These are phyloP conservation scores for Tetragonula clypearis DNA, from an alignment of 1,140 invertebrate genomes.

Conservation along the genomic window DNA sequence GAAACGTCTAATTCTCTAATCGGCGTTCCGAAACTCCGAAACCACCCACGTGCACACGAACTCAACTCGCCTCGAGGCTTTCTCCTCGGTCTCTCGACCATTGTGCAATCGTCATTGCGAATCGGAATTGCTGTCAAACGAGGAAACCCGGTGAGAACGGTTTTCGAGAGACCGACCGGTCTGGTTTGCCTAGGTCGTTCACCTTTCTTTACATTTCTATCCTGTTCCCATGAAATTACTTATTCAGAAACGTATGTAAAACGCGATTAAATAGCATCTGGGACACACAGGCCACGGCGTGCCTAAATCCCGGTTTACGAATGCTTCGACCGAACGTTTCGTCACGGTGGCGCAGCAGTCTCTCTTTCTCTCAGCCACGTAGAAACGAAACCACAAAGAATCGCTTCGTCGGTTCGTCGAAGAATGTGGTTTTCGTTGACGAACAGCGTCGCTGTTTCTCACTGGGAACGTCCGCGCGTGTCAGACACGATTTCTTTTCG, in stretches of 20 bases:
- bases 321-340: background rate
- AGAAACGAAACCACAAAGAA: background rate
- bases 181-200: conserved; percentile 30
- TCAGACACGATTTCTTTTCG: background rate
- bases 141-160: conserved; percentile 36
- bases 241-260: background rate
- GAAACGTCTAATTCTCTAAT: background rate
- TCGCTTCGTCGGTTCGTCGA: background rate
- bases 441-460: background rate
- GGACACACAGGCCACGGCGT: background rate
- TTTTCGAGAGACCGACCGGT: background rate
- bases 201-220: conserved; percentile 25
- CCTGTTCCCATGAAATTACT: background rate
- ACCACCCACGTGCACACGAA: conserved; percentile 43
- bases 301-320: background rate
- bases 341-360: background rate
- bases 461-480: background rate
- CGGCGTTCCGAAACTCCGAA: background rate
- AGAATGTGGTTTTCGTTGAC: background rate
- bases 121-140: conserved; percentile 45
- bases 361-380: too few relatives aligned
- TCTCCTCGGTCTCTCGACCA: conserved; percentile 21
- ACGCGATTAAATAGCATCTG: conserved; percentile 4
- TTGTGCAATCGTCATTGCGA: conserved; percentile 50
- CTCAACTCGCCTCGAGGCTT: conserved; percentile 41